Evolutionary conservation across 2,113 vertebrate genomes (phyloP).

Genomic region (Nannobrachium achirus): DNA sequence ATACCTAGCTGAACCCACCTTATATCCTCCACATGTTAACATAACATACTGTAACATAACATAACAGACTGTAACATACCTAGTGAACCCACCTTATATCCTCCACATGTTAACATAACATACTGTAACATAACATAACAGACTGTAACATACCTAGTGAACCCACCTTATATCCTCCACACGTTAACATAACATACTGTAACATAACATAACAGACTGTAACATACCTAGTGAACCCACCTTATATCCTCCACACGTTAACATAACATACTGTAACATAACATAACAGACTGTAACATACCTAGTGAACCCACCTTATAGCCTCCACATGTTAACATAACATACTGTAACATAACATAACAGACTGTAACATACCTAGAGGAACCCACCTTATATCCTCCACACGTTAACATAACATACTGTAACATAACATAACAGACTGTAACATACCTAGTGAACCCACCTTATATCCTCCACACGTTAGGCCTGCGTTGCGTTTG

Average conservation of each 20-base stretch:
- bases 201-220: too few species aligned
- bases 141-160: neutral
- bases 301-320: slow-evolving; percentile 84
- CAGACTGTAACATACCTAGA: neutral
- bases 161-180: slow-evolving; percentile 94
- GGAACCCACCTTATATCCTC: slow-evolving; percentile 90
- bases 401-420: too few species aligned
- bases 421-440: too few species aligned
- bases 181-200: too few species aligned
- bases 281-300: neutral
- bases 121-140: too few species aligned
- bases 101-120: slow-evolving; percentile 93
- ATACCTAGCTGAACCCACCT: slow-evolving; percentile 75
- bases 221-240: slow-evolving; percentile 59
- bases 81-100: slow-evolving; percentile 87
- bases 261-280: too few species aligned
- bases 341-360: too few species aligned
- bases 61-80: neutral
- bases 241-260: slow-evolving; percentile 96
- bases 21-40: slow-evolving; percentile 95
- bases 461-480: slow-evolving; percentile 96
- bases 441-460: neutral
- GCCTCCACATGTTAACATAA: slow-evolving; percentile 94
- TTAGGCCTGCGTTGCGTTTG: slow-evolving; percentile 92
- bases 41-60: too few species aligned